Base-by-base conservation (phyloP, 2,113 vertebrate genomes). In the Lathamus discolor region DNA sequence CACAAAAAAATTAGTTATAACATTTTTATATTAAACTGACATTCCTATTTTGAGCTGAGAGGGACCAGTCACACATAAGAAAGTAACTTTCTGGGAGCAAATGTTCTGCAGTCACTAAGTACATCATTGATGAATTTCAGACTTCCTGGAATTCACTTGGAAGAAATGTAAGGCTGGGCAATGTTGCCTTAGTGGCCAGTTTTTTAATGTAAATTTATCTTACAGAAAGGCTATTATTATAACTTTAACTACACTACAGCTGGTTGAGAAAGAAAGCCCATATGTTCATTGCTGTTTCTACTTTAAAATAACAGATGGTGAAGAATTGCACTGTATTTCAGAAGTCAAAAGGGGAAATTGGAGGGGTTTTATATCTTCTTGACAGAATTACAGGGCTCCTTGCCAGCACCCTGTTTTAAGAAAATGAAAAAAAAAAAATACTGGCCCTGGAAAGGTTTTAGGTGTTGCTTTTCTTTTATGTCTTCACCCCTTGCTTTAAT, bases 181-280 rank as follows among this genome's bases (percentile, higher is more conserved):
- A 70, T 95, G 95, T 97, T 97, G 94, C 96, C 97, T 97, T 98
- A 95, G 92, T 97, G 97, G 91, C 92, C 90, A 79, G 92, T 87
- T 97, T 98, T 98, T 98, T 97, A 97, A 97, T 97, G 98, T 97
- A 98, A 98, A 98, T 98, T 97, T 98, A 98, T 98, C 97, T 98
- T 98, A 97, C 93, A 96, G 95, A 97, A 98, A 98, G 96, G 95
- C 97, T 98, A 97, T 98, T 98, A 98, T 98, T 98, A 98, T 98
- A 98, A 98, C 97, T 98, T 98, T 98, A 98, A 98, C 97, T 98
- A 98, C 97, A 98, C 96, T 97, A 93, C 98, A 98, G 98, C 98
- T 98, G 98, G 95, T 98, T 97, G 96, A 96, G 96, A 98, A 98
- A 97, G 96, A 97, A 97, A 97, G 96, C 93, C 98, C 98, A 98